Evolutionary conservation across 2,888 invertebrate genomes (phyloP).

Genomic region (Tipula helvola): DNA sequence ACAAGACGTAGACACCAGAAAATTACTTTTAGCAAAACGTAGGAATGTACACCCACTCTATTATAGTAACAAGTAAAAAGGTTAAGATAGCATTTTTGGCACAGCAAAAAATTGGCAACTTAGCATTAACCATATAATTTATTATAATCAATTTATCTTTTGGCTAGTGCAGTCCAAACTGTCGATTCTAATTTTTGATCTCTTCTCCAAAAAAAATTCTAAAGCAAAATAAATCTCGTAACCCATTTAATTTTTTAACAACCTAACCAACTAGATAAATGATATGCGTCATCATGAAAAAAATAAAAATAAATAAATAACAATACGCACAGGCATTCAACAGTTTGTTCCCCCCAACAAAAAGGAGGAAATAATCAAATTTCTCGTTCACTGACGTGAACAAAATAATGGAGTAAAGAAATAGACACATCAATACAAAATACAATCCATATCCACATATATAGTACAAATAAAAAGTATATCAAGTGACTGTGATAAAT

Average conservation of each 20-base stretch:
- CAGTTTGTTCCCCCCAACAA: not conserved
- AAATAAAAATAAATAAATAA: not conserved
- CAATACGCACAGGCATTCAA: not conserved
- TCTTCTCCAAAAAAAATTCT: not conserved
- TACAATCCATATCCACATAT: not conserved
- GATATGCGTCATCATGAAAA: not conserved
- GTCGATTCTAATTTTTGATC: not conserved
- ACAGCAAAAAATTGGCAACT: not conserved
- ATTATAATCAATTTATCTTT: not conserved
- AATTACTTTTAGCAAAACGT: too few species aligned
- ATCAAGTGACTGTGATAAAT: not conserved
- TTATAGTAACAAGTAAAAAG: not conserved
- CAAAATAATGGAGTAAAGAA: not conserved
- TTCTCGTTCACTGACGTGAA: not conserved
- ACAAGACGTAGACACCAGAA: too few species aligned
- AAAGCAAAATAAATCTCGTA: not conserved
- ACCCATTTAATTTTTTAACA: not conserved
- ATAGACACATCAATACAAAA: not conserved
- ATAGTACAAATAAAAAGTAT: not conserved
- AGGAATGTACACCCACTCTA: not conserved
- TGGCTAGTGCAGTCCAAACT: not conserved
- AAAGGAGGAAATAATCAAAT: not conserved
- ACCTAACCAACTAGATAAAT: not conserved
- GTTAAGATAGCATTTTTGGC: not conserved
- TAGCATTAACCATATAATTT: not conserved